Evolutionary conservation across 23 tunicate species (phyloP), one percentile per base, ranked within the genome.

Genomic region (Oikopleura albicans): DNA sequence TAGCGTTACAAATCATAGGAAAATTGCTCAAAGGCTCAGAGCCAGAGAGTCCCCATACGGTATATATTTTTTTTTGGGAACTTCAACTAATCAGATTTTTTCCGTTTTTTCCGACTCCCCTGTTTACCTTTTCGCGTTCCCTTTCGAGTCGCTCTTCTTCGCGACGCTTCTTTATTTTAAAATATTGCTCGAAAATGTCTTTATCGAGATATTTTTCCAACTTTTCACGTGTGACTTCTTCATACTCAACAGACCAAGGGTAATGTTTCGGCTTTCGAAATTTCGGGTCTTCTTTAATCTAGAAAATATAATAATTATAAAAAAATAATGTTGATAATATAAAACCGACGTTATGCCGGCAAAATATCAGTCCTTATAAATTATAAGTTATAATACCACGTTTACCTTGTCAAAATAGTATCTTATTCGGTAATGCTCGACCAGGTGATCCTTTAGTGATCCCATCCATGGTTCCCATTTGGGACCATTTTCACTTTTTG

Each of bases 111-210:
- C n/a, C n/a, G n/a, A n/a, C n/a, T n/a, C n/a, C n/a, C n/a, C n/a
- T n/a, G n/a, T n/a, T n/a, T n/a, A n/a, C 33, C 84, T 86, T 0
- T 87, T 87, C 12, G 83, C 88, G 0, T 84, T 85, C 56, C 88
- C 86, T 1, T 84, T 56, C 49, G 84, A 75, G 28, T 85, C 85
- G 16, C 41, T 76, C 39, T 76, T 63, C 40, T 56, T 35, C 40
- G 87, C 89, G 16, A 28, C 85, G 66, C 39, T 41, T 39, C 56
- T 84, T 39, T 86, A 88, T 27, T 95, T 91, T 12, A 49, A 49
- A 49, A 22, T 49, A 49, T 49, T 12, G 16, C 63, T 49, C 63
- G 63, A 49, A 49, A 49, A 49, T 12, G 63, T 49, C 63, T 22
- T 49, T 49, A 49, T 49, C 63, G 16, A 49, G 12, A 49, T 49